Conservation (phyloP, 1,140 invertebrate species). For the Xylocopa sonorina region DNA sequence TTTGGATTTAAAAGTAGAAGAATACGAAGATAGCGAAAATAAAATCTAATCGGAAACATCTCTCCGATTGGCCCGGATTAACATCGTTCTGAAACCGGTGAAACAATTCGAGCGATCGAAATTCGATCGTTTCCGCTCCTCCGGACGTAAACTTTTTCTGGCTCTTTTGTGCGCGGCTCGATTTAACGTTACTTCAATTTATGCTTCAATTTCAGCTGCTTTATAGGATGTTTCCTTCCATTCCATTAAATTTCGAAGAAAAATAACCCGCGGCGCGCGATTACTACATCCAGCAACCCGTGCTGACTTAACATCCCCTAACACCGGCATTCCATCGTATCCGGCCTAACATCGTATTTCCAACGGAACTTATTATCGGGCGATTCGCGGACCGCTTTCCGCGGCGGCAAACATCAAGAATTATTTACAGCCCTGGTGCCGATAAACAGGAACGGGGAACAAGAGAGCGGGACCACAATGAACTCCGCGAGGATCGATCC, state of each 20-base stretch:
- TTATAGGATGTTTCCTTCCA: conserved; percentile 13
- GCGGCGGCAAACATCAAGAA: not conserved
- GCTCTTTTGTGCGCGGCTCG: not conserved
- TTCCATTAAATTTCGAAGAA: conserved; percentile 4
- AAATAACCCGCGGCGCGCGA: not conserved
- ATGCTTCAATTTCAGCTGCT: conserved; percentile 11
- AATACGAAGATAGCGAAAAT: too few relatives aligned
- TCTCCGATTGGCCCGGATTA: too few relatives aligned
- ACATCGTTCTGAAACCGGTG: too few relatives aligned
- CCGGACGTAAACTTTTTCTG: not conserved
- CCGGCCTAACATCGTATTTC: too few relatives aligned
- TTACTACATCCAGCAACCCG: not conserved
- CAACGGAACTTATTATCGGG: too few relatives aligned
- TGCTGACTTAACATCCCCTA: not conserved
- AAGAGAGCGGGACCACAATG: too few relatives aligned
- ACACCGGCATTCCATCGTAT: too few relatives aligned
- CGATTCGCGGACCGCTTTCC: too few relatives aligned
- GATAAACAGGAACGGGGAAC: not conserved
- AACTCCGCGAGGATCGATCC: not conserved
- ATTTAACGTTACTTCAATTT: not conserved
- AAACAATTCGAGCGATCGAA: not conserved
- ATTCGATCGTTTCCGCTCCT: not conserved
- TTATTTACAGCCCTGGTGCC: not conserved
- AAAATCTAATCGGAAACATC: too few relatives aligned
- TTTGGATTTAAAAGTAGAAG: not conserved